phyloP scores from a whole-genome alignment of 2,888 invertebrate genomes.

The Sicus ferrugineus region DNA sequence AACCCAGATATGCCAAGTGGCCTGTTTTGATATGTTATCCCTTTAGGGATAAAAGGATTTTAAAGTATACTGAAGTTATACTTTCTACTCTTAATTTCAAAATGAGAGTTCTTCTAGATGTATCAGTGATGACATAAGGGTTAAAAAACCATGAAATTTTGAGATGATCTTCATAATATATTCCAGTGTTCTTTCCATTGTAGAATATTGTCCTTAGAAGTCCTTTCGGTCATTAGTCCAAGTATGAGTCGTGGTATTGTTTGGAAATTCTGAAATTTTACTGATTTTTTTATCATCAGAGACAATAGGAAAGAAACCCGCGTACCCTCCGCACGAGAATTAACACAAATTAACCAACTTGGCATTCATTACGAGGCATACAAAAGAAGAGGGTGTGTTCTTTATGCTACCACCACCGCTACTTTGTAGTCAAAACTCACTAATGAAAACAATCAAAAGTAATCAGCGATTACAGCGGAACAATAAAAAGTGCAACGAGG shows the following conservation, averaged over 20 bases:
- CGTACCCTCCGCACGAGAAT: not conserved
- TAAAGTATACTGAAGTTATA: not conserved
- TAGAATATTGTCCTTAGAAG: too few species aligned
- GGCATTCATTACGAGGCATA: not conserved
- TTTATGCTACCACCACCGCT: not conserved
- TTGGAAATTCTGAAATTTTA: not conserved
- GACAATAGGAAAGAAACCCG: not conserved
- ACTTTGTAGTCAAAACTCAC: not conserved
- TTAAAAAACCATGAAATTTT: too few species aligned
- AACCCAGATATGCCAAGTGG: not conserved
- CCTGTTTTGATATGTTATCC: not conserved
- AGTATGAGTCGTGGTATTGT: not conserved
- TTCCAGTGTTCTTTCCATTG: too few species aligned
- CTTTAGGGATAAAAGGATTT: not conserved
- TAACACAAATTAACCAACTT: conserved; percentile 23
- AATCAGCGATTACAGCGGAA: conserved; percentile 28
- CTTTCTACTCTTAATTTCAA: not conserved
- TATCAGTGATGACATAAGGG: too few species aligned
- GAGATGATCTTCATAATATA: too few species aligned
- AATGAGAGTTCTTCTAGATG: not conserved
- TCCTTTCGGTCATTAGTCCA: too few species aligned
- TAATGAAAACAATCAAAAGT: conserved; percentile 40
- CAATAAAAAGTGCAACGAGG: not conserved
- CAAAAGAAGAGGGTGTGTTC: not conserved
- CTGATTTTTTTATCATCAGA: not conserved